Conservation (phyloP, 2,888 invertebrate species). For the Hirtodrosophila alboralis region DNA sequence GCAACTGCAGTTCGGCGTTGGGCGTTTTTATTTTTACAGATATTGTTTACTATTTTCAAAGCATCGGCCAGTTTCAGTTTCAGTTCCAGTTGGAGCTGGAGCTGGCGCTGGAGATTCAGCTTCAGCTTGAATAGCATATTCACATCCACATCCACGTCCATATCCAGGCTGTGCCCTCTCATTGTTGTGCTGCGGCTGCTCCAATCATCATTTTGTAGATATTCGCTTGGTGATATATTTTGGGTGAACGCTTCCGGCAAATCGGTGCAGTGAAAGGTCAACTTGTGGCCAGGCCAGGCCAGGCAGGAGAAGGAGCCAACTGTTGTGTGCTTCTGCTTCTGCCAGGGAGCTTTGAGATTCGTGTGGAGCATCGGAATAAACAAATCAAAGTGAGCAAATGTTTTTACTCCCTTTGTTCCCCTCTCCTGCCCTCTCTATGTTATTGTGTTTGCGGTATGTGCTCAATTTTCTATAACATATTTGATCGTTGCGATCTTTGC, state of each 20-base stretch:
- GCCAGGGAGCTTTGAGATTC: conserved; percentile 71
- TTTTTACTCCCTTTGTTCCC: conserved; percentile 19
- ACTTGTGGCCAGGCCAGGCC: conserved; percentile 70
- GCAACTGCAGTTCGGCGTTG: conserved; percentile 74
- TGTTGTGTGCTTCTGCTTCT: conserved; percentile 42
- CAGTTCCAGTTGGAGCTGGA: conserved; percentile 12
- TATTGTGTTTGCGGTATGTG: conserved; percentile 70
- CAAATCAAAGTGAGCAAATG: conserved; percentile 76
- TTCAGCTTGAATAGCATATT: neutral
- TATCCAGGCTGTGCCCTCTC: conserved; percentile 64
- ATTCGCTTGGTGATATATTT: conserved; percentile 78
- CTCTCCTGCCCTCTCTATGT: conserved; percentile 9
- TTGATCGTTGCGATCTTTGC: conserved; percentile 72
- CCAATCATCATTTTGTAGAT: conserved; percentile 75
- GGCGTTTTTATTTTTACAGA: conserved; percentile 83
- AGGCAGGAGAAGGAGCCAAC: conserved; percentile 61
- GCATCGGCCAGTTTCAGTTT: conserved; percentile 13
- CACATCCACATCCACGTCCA: conserved; percentile 14
- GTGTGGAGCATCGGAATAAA: conserved; percentile 72
- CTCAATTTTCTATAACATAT: conserved; percentile 76
- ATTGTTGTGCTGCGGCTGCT: conserved; percentile 66
- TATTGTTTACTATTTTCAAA: conserved; percentile 76
- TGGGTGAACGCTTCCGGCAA: conserved; percentile 78
- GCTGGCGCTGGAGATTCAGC: conserved; percentile 9
- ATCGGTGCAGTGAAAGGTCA: conserved; percentile 73